phyloP scores from a whole-genome alignment of 2,888 invertebrate genomes.

The Chalcis sispes region DNA sequence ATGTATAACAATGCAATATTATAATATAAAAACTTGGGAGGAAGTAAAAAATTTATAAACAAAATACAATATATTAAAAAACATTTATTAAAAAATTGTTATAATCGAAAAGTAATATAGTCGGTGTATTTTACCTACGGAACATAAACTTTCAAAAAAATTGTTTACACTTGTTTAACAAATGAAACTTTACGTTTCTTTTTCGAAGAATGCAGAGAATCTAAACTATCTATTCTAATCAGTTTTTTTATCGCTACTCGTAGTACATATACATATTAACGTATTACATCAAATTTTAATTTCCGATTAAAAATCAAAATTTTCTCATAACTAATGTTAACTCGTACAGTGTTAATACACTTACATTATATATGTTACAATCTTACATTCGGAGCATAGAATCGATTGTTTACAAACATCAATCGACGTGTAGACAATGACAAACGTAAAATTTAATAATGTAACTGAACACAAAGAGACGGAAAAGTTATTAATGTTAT shows the following conservation, averaged over 20 bases:
- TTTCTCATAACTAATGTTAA: neutral
- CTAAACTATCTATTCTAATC: conserved; percentile 21
- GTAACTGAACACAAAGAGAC: neutral
- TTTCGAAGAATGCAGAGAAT: conserved; percentile 17
- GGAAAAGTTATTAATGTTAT: conserved; percentile 55
- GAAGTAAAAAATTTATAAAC: conserved; percentile 8
- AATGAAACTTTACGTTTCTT: conserved; percentile 18
- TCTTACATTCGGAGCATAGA: conserved; percentile 72
- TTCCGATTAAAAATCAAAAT: neutral
- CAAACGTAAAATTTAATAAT: conserved; percentile 6
- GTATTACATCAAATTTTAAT: conserved; percentile 6
- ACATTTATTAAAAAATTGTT: conserved; percentile 52
- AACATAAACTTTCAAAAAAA: conserved; percentile 8
- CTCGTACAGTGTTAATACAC: conserved; percentile 70
- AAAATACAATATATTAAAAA: conserved; percentile 51
- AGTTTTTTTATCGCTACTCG: conserved; percentile 22
- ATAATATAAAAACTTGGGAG: neutral
- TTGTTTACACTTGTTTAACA: conserved; percentile 15
- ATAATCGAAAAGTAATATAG: conserved; percentile 35
- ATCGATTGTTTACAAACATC: conserved; percentile 15
- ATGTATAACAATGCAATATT: neutral
- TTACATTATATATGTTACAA: conserved; percentile 75
- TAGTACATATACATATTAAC: conserved; percentile 28
- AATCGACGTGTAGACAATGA: conserved; percentile 35
- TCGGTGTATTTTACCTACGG: conserved; percentile 5